phyloP scores from a whole-genome alignment of 1,140 invertebrate genomes.

The Neotoxoptera formosana region DNA sequence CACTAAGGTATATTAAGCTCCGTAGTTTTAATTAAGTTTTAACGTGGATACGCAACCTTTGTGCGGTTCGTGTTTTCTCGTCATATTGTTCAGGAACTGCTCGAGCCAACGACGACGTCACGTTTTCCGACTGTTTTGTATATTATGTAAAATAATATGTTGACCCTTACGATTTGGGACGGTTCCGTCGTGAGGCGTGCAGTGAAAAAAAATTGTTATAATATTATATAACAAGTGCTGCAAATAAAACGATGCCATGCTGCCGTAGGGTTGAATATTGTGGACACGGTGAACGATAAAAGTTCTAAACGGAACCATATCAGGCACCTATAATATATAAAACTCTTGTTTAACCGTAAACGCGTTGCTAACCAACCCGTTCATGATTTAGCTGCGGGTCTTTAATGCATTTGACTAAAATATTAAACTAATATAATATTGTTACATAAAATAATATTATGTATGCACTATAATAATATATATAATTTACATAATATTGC shows the following conservation, averaged over 20 bases:
- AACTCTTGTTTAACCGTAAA: not conserved
- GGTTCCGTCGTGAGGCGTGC: not conserved
- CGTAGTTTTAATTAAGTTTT: conserved; percentile 32
- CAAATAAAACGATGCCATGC: not conserved
- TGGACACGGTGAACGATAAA: not conserved
- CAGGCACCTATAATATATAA: not conserved
- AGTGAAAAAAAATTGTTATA: not conserved
- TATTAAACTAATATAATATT: not conserved
- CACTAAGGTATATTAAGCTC: not conserved
- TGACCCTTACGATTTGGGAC: not conserved
- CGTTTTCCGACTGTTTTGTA: not conserved
- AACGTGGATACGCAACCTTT: not conserved
- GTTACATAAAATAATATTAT: not conserved
- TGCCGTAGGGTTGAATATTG: not conserved
- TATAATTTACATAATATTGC: not conserved
- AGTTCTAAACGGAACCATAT: not conserved
- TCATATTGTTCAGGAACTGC: not conserved
- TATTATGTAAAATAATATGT: not conserved
- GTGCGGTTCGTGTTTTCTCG: not conserved
- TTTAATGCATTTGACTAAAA: not conserved
- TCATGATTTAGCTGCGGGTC: not conserved
- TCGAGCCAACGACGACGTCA: not conserved
- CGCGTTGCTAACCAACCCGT: not conserved
- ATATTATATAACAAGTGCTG: not conserved
- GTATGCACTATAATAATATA: too few relatives aligned